A percentile compares a stretch with the other conserved stretches of the same genome.
Evolutionary conservation across 2,797 vertebrate genomes (phyloP).

Genomic region (Pipistrellus pipistrellus): DNA sequence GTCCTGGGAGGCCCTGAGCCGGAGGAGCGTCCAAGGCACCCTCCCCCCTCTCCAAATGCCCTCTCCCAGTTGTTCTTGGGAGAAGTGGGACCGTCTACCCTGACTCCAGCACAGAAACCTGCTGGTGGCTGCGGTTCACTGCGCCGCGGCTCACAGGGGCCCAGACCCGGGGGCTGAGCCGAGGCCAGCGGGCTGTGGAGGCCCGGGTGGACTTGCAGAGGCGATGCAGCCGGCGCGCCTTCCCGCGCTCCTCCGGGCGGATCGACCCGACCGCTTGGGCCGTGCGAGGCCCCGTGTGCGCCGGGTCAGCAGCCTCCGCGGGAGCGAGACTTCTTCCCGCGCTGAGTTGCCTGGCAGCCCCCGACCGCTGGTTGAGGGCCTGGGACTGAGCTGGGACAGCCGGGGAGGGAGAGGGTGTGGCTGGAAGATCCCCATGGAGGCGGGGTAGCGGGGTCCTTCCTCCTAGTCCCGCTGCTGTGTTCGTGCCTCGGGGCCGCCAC

Average conservation of each 20-base stretch:
- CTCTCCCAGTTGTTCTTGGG: neutral
- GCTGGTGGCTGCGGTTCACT: neutral
- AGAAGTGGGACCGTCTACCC: neutral
- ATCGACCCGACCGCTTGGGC: neutral
- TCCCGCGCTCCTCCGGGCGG: neutral
- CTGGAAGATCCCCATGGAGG: neutral
- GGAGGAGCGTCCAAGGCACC: constrained; percentile 5
- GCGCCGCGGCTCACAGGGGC: neutral
- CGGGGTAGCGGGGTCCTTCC: neutral
- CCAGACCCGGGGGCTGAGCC: neutral
- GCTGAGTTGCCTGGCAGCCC: neutral
- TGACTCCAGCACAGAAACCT: neutral
- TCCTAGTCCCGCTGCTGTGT: neutral
- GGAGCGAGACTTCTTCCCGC: neutral
- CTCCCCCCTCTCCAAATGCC: neutral
- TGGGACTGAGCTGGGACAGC: neutral
- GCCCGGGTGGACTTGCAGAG: neutral
- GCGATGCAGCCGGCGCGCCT: neutral
- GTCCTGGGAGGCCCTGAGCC: constrained; percentile 58
- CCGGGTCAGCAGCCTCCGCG: neutral
- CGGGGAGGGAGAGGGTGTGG: neutral
- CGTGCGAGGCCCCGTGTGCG: no score
- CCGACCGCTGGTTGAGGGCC: neutral
- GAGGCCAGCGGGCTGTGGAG: neutral
- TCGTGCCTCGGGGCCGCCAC: neutral